Evolutionary conservation across 2,888 invertebrate species (phyloP).

Genomic region (Tenthredo distinguenda): DNA sequence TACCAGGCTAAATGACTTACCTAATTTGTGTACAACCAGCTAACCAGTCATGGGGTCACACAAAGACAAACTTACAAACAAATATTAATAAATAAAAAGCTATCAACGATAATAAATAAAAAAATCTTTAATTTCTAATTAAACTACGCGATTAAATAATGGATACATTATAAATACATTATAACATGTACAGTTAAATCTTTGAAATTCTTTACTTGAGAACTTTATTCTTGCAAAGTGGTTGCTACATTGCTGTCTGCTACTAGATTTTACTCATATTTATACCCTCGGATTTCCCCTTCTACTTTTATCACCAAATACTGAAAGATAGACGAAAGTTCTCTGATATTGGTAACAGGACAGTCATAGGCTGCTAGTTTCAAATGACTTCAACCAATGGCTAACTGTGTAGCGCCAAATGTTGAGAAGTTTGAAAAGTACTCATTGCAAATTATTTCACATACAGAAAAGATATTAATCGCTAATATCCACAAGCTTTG

Average conservation of each 20-base stretch:
- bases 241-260: slow-evolving; percentile 66
- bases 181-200: slow-evolving; percentile 46
- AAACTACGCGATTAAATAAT: slow-evolving; percentile 2
- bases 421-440: not conserved
- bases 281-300: slow-evolving; percentile 64
- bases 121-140: slow-evolving; percentile 29
- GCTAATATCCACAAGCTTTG: not conserved
- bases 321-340: not conserved
- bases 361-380: not conserved
- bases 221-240: slow-evolving; percentile 53
- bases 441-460: not conserved
- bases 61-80: slow-evolving; percentile 38
- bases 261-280: slow-evolving; percentile 65
- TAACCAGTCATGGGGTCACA: slow-evolving; percentile 50
- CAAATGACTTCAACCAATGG: not conserved
- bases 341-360: slow-evolving; percentile 10
- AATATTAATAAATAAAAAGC: slow-evolving; percentile 53
- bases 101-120: slow-evolving; percentile 54
- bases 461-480: not conserved
- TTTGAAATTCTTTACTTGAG: slow-evolving; percentile 32
- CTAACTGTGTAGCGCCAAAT: not conserved
- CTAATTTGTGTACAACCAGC: slow-evolving; percentile 47
- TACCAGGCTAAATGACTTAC: slow-evolving; percentile 32
- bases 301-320: slow-evolving; percentile 21
- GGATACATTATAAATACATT: slow-evolving; percentile 43